Base-by-base conservation (phyloP, 1,140 invertebrate species). In the Megalopta genalis region DNA sequence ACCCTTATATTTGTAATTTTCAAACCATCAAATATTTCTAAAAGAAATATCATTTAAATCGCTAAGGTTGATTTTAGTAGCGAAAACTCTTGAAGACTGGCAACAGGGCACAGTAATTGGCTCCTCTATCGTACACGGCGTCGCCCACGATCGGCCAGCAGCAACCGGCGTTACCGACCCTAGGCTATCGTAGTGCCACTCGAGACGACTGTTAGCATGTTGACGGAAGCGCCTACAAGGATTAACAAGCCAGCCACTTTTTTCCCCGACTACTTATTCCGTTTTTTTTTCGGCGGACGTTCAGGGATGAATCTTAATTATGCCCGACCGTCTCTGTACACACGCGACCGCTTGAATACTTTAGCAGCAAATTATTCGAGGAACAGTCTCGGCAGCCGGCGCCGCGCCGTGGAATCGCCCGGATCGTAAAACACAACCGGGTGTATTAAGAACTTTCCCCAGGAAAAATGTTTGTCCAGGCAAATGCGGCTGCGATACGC, bases 121-220 rank as follows among this genome's bases (percentile, higher is more conserved):
- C 32, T 32, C 32, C 32, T 32, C 1, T 32, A 4, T 4, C 5
- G 49, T 21, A 52, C 49, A 52, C 18, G 49, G 0, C 16, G 14
- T 52, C 49, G 16, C 49, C 73, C 62, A 80, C 39, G 81, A 71
- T 32, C 75, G 68, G 42, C 49, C 37, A 62, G 27, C 52, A 68
- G 54, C 54, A 57, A 60, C 60, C 70, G 79, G 52, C 64, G 65
- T 63, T 66, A 66, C 81, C 74, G 84, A 86, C 82, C 83, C 86
- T 83, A 77, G 80, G 80, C 80, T 83, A 85, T 83, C 79, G 78
- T 76, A 78, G 82, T 25, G 75, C 86, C 86, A 87, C 87, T 89
- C 80, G 88, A 86, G 87, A 89, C 86, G 82, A 85, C 82, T 81
- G 84, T 88, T 87, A 86, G 80, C 76, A 68, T 88, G 86, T 87